A percentile compares a stretch with the other conserved stretches of the same genome.
These are phyloP conservation scores for Atta texana DNA, from an alignment of 1,140 invertebrate species.

Conservation along the genomic window DNA sequence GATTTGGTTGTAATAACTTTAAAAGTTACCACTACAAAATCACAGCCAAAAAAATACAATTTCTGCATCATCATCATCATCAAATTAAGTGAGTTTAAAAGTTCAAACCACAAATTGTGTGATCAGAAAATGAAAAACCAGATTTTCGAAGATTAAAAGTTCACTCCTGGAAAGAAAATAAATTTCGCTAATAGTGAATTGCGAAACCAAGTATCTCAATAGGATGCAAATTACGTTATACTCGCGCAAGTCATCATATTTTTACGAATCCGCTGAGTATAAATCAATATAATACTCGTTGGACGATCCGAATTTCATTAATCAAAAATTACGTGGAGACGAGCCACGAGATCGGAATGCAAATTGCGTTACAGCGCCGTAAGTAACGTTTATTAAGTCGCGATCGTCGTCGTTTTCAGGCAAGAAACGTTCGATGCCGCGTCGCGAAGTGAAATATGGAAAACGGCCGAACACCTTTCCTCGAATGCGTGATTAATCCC, in stretches of 20 bases:
- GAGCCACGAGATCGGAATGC: constrained; percentile 34
- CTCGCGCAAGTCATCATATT: background rate
- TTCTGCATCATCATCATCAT: too few species aligned
- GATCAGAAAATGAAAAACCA: too few species aligned
- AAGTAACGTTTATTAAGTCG: constrained; percentile 50
- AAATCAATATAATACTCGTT: constrained; percentile 37
- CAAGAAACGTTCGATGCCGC: constrained; percentile 18
- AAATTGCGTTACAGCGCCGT: constrained; percentile 37
- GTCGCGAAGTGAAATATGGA: constrained; percentile 28
- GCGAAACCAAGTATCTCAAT: background rate
- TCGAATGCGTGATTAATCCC: background rate
- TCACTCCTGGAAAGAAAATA: background rate
- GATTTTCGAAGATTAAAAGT: background rate
- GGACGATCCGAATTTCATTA: constrained; percentile 43
- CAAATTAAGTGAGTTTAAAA: too few species aligned
- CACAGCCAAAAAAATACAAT: too few species aligned
- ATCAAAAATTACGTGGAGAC: constrained; percentile 41
- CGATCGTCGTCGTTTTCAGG: constrained; percentile 34
- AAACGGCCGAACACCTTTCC: constrained; percentile 6
- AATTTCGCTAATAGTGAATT: constrained; percentile 4
- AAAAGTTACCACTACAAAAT: too few species aligned
- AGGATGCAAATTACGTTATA: constrained; percentile 16
- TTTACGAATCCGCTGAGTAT: constrained; percentile 25
- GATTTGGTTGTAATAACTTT: too few species aligned
- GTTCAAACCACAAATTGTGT: too few species aligned